These are phyloP conservation scores for Gandaritis pyraliata DNA, from an alignment of 2,888 invertebrate genomes.

Conservation along the genomic window DNA sequence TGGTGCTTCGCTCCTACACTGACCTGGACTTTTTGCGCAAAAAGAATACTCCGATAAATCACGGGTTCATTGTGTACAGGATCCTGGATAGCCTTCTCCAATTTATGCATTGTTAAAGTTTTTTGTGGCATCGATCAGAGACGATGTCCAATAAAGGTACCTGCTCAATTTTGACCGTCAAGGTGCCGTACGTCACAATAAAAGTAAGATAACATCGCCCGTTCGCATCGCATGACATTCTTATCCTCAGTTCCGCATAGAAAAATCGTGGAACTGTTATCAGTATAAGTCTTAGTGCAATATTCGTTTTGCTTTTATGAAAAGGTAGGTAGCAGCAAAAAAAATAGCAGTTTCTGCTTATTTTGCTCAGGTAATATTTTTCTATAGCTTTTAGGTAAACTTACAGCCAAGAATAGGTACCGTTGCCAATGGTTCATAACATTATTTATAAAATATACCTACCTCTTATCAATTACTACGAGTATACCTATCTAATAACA, in stretches of 20 bases:
- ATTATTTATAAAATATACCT: no score
- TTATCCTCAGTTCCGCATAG: constrained; percentile 66
- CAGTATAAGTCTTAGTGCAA: constrained; percentile 4
- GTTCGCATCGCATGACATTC: constrained; percentile 35
- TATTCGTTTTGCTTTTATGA: not conserved
- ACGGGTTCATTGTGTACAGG: constrained; percentile 73
- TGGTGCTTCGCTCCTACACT: constrained; percentile 78
- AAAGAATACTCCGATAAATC: constrained; percentile 80
- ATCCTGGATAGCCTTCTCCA: constrained; percentile 69
- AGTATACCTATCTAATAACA: constrained; percentile 30
- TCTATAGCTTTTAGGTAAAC: no score
- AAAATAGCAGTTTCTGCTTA: no score
- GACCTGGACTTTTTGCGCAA: constrained; percentile 80
- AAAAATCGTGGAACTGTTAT: constrained; percentile 30
- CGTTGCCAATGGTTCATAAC: no score
- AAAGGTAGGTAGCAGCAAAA: no score
- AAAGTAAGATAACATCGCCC: constrained; percentile 65
- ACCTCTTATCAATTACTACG: no score
- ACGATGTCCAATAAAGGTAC: constrained; percentile 75
- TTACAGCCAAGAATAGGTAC: no score
- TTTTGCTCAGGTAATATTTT: no score
- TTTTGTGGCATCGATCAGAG: constrained; percentile 63
- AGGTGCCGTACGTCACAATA: constrained; percentile 81
- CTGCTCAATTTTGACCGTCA: constrained; percentile 80
- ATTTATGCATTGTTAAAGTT: constrained; percentile 68